Base-by-base conservation (phyloP, 2,113 vertebrate genomes). In the Ivindomyrus marchei region DNA sequence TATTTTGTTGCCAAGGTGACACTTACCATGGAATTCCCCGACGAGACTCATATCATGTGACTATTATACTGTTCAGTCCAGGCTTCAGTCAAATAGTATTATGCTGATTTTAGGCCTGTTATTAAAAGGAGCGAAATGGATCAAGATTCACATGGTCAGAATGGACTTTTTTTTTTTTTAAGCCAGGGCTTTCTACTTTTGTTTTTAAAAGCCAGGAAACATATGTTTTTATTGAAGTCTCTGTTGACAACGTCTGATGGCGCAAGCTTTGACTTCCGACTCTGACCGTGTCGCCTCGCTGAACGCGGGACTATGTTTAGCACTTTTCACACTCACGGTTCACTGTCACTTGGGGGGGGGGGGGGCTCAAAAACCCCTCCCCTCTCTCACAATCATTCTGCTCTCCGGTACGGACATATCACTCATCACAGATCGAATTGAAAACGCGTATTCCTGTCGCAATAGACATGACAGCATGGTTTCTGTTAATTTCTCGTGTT, bases 391-490 rank as follows among this genome's bases (percentile, higher is more conserved):
- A 21, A 39, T 45, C 31, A 24, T 83, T 45, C 77, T 83, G 31
- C 15, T 83, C 56, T 58, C n/a, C n/a, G 10, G 27, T 31, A 17
- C 17, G n/a, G n/a, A 84, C 74, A 89, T 89, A 42, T 89, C 31
- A 10, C 74, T 53, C 49, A 42, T 17, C 4, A 10, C 27, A 6
- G 4, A 47, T 88, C 42, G 2, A 84, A 89, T 49, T 53, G 66
- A 42, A 80, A 80, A 80, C 74, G 74, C 74, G 70, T 85, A 85
- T 89, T 62, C 90, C 89, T 90, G 90, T 86, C 90, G 58, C 42
- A 90, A 39, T 74, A 74, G n/a, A 90, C 84, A 85, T 89, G 90
- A 89, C 91, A 90, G 93, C 93, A 93, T 93, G 94, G 91, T 92
- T 53, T 84, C 56, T 4, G 66, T 92, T 90, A 39, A 84, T 66